Base-by-base conservation (phyloP, 2,888 invertebrate species). In the Erebia epiphron region DNA sequence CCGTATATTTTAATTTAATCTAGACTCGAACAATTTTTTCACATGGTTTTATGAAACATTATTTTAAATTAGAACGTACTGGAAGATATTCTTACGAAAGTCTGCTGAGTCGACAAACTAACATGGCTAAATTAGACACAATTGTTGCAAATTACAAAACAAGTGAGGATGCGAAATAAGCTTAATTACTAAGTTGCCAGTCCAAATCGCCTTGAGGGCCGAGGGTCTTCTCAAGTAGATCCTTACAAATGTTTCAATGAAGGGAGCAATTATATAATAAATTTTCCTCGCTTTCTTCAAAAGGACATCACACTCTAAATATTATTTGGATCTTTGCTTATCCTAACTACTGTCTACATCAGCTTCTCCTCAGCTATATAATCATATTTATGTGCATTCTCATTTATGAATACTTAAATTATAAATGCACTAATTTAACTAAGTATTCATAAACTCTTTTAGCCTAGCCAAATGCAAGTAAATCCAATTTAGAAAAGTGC, bases 131-230 rank as follows among this genome's bases (percentile, higher is more conserved):
- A 81, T 81, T 81, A 82, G 80, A 80, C 78, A 82, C 82, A 86
- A 86, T 86, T 86, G 83, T 82, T 81, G 79, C 78, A 84, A 86
- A 87, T 83, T 83, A 87, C 84, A 84, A 86, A 89, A 88, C 88
- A 89, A 87, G 82, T 78, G 78, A 78, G 82, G 86, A 83, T 88
- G 81, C 86, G 83, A 91, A 91, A 92, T 91, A 87, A 90, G 91
- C 90, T 90, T 90, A 91, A 91, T 91, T 90, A 92, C 86, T 83
- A 85, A 88, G 86, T 90, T 89, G 86, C 82, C 78, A 83, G 90
- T 87, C 86, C 85, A 80, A 86, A 81, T 85, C 85, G 82, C 82
- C 85, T 80, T 83, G 86, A 84, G 87, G 83, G 80, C 83, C 79
- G 79, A 79, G 84, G 84, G 84, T 81, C 81, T 80, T 79, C 81